Conservation (phyloP, 2,113 vertebrate species). For the Oncorhynchus mykiss region DNA sequence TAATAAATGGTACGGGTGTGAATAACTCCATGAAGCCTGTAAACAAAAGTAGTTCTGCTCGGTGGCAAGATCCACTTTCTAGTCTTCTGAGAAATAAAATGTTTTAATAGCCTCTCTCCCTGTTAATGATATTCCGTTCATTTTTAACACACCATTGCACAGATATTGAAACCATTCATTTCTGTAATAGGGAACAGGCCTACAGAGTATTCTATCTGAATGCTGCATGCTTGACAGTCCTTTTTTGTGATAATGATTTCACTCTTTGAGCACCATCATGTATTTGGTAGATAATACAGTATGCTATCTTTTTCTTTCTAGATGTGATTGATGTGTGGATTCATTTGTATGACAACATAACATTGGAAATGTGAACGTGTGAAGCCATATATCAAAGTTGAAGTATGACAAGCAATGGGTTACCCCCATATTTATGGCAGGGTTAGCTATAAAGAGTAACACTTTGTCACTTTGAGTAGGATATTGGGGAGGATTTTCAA, state of each 20-base stretch:
- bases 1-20: conserved; percentile 65
- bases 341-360: neutral
- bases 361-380: neutral
- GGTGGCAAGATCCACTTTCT: conserved; percentile 61
- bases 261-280: conserved; percentile 17
- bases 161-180: conserved; percentile 91
- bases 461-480: too few relatives aligned
- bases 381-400: neutral
- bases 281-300: neutral
- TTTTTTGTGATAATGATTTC: conserved; percentile 57
- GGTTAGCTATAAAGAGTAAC: too few relatives aligned
- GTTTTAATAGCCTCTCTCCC: conserved; percentile 81
- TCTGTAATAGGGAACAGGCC: conserved; percentile 76
- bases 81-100: conserved; percentile 74
- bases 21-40: conserved; percentile 39
- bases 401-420: too few relatives aligned
- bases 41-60: conserved; percentile 74
- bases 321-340: conserved; percentile 1
- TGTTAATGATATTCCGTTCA: conserved; percentile 85
- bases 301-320: neutral
- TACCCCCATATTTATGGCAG: too few relatives aligned
- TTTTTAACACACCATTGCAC: conserved; percentile 83
- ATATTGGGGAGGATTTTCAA: too few relatives aligned
- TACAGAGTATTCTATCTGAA: conserved; percentile 72
- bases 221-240: conserved; percentile 61